Evolutionary conservation across 1,140 invertebrate species (phyloP).

Genomic region (Andricus grossulariae): DNA sequence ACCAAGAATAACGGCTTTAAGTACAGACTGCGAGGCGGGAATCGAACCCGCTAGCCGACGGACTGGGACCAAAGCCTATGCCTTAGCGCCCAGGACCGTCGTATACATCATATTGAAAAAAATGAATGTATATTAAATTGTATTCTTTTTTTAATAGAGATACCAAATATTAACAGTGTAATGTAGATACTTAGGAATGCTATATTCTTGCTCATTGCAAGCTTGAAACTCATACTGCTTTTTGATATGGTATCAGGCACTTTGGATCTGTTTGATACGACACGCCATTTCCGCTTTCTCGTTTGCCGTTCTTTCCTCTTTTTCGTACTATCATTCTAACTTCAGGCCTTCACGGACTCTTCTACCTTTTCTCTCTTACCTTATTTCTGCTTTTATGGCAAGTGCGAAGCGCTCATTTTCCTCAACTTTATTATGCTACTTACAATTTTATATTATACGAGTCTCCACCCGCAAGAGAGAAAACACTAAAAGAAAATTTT

Average conservation of each 20-base stretch:
- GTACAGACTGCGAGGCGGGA: too few species aligned
- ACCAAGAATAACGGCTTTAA: too few species aligned
- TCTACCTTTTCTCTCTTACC: constrained; percentile 30
- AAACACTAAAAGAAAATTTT: too few species aligned
- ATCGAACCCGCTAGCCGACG: too few species aligned
- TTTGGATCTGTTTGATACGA: constrained; percentile 27
- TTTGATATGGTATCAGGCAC: constrained; percentile 25
- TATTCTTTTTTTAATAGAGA: background rate
- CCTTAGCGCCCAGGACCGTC: too few species aligned
- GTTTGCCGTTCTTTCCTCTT: constrained; percentile 31
- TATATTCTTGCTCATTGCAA: background rate
- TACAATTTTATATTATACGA: background rate
- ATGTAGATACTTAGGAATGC: background rate
- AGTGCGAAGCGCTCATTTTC: constrained; percentile 19
- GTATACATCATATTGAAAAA: too few species aligned
- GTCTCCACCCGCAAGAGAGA: too few species aligned
- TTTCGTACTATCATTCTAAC: constrained; percentile 36
- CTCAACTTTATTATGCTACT: constrained; percentile 18
- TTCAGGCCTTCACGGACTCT: constrained; percentile 41
- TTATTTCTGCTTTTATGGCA: constrained; percentile 20
- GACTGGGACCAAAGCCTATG: too few species aligned
- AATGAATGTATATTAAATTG: background rate
- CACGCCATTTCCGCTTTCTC: constrained; percentile 40
- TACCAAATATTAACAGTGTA: background rate
- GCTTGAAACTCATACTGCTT: constrained; percentile 6